These are phyloP conservation scores for Dinoponera quadriceps DNA, from an alignment of 1,140 invertebrate genomes.

Conservation along the genomic window DNA sequence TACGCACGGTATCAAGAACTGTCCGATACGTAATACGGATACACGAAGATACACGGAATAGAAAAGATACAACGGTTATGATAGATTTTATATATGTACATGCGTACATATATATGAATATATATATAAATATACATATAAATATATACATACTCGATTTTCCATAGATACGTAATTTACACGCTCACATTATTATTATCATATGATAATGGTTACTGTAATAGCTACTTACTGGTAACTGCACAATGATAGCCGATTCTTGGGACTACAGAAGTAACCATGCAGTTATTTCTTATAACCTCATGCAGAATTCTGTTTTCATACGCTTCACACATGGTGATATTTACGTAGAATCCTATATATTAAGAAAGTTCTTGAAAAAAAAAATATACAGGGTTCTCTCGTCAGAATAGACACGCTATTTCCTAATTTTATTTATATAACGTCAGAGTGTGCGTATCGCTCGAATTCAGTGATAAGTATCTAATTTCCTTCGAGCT, in stretches of 20 bases:
- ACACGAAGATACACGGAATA: too few species aligned
- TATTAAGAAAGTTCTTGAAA: conserved; percentile 2
- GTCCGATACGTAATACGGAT: conserved; percentile 85
- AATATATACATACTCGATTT: conserved; percentile 66
- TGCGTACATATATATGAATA: conserved; percentile 46
- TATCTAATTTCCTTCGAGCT: not conserved
- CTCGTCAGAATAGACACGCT: not conserved
- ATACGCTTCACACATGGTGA: conserved; percentile 27
- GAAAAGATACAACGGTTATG: conserved; percentile 25
- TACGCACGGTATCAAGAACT: conserved; percentile 93
- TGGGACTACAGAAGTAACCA: conserved; percentile 23
- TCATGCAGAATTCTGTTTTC: conserved; percentile 25
- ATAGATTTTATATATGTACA: conserved; percentile 67
- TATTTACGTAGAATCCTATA: conserved; percentile 11
- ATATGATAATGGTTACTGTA: conserved; percentile 36
- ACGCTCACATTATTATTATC: conserved; percentile 58
- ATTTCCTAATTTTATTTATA: conserved; percentile 6
- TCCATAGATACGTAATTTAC: conserved; percentile 68
- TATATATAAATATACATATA: conserved; percentile 37
- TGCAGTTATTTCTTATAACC: conserved; percentile 55
- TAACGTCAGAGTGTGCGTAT: not conserved
- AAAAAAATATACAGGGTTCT: not conserved
- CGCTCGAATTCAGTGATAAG: not conserved
- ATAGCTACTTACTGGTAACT: conserved; percentile 50
- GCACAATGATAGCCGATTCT: conserved; percentile 63